Base-by-base conservation (phyloP, 2,888 invertebrate genomes). In the Andrena minutula region DNA sequence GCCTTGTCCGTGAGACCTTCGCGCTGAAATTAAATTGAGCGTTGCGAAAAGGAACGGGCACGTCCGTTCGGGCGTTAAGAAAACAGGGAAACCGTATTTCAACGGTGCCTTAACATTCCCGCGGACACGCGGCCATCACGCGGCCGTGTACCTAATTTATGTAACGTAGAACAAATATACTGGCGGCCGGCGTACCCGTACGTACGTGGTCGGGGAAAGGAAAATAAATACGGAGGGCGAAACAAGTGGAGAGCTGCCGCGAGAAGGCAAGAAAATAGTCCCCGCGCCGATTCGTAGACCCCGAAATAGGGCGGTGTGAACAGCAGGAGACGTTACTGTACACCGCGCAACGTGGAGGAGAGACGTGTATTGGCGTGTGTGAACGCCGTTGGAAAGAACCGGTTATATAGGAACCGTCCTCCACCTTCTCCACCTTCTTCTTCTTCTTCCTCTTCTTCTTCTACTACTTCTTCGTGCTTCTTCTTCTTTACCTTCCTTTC, bases 341-440 rank as follows among this genome's bases (percentile, higher is more conserved):
- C 75, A 64, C 64, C 71, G 76, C 68, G 73, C 78, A 73, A 68
- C 79, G 66, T 32, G 79, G 70, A 58, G 26, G 60, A 74, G 60
- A 74, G 63, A 76, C 76, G 79, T 72, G 76, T 81, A 84, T 87
- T 68, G 78, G 72, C 81, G 86, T 89, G 80, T 85, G 88, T 80
- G 85, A 85, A 72, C 80, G 79, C 72, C 75, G 82, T 82, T 81
- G 85, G 86, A 86, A 89, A 89, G 89, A 90, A 92, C 91, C 90
- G 90, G 91, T 91, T 90, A 86, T 90, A 89, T 90, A 91, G 90
- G 86, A 90, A 91, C 88, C 89, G 82, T 85, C 86, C 88, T 79
- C 79, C 81, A 83, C 82, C 86, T 89, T 82, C 77, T 66, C 32
- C 80, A 32, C 26, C 81, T 75, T 68, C 75, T 47, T 58, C 79